Percentiles rank a stretch among this genome's conserved stretches.
Evolutionary conservation across 53 echinoderm and acorn worm genomes (phyloP).

Genomic region (Actinopyga echinites): DNA sequence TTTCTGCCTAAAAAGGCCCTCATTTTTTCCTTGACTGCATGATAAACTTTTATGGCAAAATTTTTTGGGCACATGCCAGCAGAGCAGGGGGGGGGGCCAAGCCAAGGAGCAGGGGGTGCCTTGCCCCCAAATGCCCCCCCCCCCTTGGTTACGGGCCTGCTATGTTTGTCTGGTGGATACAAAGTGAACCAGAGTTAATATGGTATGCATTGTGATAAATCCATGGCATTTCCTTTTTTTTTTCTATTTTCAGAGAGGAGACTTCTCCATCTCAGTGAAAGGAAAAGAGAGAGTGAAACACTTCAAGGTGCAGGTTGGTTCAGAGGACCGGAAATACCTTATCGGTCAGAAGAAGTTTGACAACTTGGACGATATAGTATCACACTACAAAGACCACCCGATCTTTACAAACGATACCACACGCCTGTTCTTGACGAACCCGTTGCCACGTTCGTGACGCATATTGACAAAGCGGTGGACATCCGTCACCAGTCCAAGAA

Average conservation of each 20-base stretch:
- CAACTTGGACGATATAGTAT: slow-evolving; percentile 81
- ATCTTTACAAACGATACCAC: slow-evolving; percentile 76
- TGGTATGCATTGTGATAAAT: no score
- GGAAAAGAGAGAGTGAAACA: slow-evolving; percentile 91
- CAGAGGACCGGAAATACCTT: slow-evolving; percentile 63
- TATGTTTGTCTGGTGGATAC: no score
- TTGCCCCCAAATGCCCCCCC: no score
- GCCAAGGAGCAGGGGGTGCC: no score
- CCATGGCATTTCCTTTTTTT: no score
- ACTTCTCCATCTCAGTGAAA: slow-evolving; percentile 94
- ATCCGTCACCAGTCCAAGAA: not conserved
- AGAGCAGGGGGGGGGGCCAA: no score
- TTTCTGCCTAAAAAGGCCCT: no score
- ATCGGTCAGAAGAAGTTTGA: slow-evolving; percentile 94
- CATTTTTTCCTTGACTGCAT: no score
- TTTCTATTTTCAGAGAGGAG: slow-evolving; percentile 69
- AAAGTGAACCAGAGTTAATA: no score
- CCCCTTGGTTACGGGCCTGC: no score
- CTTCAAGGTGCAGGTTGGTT: slow-evolving; percentile 80
- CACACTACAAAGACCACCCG: slow-evolving; percentile 91
- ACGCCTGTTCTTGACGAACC: slow-evolving; percentile 25
- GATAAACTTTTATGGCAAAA: no score
- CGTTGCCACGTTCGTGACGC: slow-evolving; percentile 15
- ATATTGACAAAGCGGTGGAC: not conserved
- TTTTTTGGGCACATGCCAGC: no score